These are phyloP conservation scores for Gorsachius magnificus DNA, from an alignment of 2,797 vertebrate species.

Conservation along the genomic window DNA sequence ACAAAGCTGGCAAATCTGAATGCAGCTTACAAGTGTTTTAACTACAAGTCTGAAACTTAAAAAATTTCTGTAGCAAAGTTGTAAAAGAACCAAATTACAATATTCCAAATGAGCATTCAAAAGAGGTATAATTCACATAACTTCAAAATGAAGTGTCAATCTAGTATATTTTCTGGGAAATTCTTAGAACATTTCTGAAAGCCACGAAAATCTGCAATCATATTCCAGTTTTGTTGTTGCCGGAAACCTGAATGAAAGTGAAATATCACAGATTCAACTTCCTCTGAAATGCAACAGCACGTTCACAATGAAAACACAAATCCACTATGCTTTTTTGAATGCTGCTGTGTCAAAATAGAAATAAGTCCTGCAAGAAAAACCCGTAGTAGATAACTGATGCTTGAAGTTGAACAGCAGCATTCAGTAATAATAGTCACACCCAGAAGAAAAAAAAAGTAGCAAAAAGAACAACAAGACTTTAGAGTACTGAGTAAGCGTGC, in stretches of 20 bases:
- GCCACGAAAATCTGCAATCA: not conserved
- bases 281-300: constrained; percentile 12
- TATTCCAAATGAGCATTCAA: not conserved
- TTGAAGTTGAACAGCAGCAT: constrained; percentile 30
- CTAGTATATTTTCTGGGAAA: not conserved
- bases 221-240: not conserved
- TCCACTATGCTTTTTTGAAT: constrained; percentile 5
- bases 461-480: constrained; percentile 10
- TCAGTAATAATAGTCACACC: too few species aligned
- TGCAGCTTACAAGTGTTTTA: not conserved
- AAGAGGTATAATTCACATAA: not conserved
- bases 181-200: not conserved
- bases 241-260: not conserved
- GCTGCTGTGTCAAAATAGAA: constrained; percentile 31
- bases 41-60: not conserved
- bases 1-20: not conserved
- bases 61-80: not conserved
- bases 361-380: constrained; percentile 42
- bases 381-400: not conserved
- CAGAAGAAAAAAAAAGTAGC: not conserved
- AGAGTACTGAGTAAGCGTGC: not conserved
- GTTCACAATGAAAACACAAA: constrained; percentile 30
- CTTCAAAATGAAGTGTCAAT: not conserved
- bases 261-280: not conserved
- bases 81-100: not conserved